Conservation (phyloP, 2,888 invertebrate species). For the Conchocele bisecta region DNA sequence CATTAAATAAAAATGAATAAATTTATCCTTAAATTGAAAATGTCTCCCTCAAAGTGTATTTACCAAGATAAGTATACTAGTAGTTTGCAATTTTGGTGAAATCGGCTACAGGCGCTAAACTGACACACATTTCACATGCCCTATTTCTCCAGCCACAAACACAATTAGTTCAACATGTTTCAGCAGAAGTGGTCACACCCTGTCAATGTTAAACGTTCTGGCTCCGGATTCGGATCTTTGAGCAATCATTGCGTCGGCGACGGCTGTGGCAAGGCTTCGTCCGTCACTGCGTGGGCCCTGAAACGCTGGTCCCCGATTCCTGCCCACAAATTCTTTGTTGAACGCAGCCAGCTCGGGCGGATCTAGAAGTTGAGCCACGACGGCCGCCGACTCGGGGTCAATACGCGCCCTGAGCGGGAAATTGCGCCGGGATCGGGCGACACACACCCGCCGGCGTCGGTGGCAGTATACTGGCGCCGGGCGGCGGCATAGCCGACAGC, state of each 20-base stretch:
- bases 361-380: background rate
- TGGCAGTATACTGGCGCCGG: conserved; percentile 36
- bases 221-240: too few relatives aligned
- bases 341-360: background rate
- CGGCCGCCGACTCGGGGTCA: background rate
- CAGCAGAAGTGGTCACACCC: too few relatives aligned
- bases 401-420: conserved; percentile 13
- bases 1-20: too few relatives aligned
- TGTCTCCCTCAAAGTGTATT: too few relatives aligned
- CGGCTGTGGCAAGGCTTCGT: conserved; percentile 30
- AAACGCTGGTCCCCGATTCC: conserved; percentile 25
- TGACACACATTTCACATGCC: too few relatives aligned
- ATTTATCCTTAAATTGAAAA: too few relatives aligned
- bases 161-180: too few relatives aligned
- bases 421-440: conserved; percentile 28
- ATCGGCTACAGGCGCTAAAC: too few relatives aligned
- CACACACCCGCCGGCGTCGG: conserved; percentile 24
- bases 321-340: conserved; percentile 5
- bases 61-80: too few relatives aligned
- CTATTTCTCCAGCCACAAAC: too few relatives aligned
- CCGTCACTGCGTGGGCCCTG: conserved; percentile 28
- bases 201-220: too few relatives aligned
- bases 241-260: conserved; percentile 37
- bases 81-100: too few relatives aligned
- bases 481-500: conserved; percentile 21